A percentile compares a stretch with the other conserved stretches of the same genome.
Evolutionary conservation across 2,113 vertebrate species (phyloP).

Genomic region (Malurus melanocephalus): DNA sequence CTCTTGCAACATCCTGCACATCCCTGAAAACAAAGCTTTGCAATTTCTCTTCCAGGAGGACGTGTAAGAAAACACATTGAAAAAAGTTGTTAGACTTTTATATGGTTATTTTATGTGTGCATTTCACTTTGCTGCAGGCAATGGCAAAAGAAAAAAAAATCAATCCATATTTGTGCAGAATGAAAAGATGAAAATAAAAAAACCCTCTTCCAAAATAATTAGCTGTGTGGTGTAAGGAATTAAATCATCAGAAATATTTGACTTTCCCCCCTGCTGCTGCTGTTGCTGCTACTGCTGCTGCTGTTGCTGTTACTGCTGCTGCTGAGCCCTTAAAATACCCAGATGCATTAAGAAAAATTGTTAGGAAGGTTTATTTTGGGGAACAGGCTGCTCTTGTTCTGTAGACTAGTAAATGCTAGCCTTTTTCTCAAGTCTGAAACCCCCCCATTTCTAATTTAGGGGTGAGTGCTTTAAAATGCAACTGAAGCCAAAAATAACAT

Average conservation of each 20-base stretch:
- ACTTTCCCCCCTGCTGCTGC: neutral
- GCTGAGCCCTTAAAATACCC: neutral
- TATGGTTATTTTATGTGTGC: constrained; percentile 34
- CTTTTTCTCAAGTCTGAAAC: neutral
- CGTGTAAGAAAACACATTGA: constrained; percentile 6
- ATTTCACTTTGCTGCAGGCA: constrained; percentile 59
- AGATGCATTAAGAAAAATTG: neutral
- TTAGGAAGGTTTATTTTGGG: neutral
- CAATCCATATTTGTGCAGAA: constrained; percentile 5
- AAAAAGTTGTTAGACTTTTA: constrained; percentile 29
- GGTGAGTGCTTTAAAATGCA: constrained; percentile 1
- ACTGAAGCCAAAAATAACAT: neutral
- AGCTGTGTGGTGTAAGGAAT: constrained; percentile 8
- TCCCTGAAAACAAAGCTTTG: neutral
- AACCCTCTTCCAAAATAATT: constrained; percentile 35
- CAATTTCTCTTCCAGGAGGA: constrained; percentile 6
- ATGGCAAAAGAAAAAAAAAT: constrained; percentile 21
- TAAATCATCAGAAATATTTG: constrained; percentile 5
- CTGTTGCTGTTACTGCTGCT: neutral
- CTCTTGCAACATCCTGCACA: neutral
- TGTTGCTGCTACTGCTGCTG: neutral
- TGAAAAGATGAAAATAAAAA: constrained; percentile 35
- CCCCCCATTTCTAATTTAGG: neutral
- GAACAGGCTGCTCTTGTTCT: neutral
- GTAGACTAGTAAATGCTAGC: neutral